These are phyloP conservation scores for Schizopygopsis malacanthus DNA, from an alignment of 2,797 vertebrate species.

Conservation along the genomic window DNA sequence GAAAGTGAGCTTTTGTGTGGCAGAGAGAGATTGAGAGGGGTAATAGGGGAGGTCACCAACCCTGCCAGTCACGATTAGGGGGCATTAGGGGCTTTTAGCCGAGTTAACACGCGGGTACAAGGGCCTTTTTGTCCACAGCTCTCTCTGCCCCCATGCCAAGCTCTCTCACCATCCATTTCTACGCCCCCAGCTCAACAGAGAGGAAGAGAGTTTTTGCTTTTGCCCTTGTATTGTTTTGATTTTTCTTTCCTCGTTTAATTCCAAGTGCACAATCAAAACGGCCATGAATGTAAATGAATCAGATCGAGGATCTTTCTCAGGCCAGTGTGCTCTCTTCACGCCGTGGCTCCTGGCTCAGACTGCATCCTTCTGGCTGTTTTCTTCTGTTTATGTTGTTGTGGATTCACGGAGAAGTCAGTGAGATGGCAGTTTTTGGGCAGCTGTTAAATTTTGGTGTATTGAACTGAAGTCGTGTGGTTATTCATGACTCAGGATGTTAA, in stretches of 20 bases:
- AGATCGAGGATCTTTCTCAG: conserved; percentile 42
- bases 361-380: conserved; percentile 18
- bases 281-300: conserved; percentile 63
- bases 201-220: conserved; percentile 55
- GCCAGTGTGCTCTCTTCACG: conserved; percentile 35
- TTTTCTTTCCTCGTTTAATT: conserved; percentile 53
- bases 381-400: background rate
- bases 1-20: conserved; percentile 63
- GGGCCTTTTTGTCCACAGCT: conserved; percentile 72
- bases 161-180: conserved; percentile 62
- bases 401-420: conserved; percentile 49
- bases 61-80: conserved; percentile 81
- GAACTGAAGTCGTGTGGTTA: conserved; percentile 42
- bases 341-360: conserved; percentile 33
- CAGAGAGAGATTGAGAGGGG: conserved; percentile 48
- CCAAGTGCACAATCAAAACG: conserved; percentile 54
- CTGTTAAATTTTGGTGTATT: conserved; percentile 41
- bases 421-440: conserved; percentile 33
- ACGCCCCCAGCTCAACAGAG: conserved; percentile 43
- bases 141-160: conserved; percentile 60
- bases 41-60: conserved; percentile 65
- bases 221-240: conserved; percentile 42
- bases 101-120: conserved; percentile 77
- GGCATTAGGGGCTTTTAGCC: conserved; percentile 75
- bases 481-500: conserved; percentile 34